Conservation (phyloP, 2,797 vertebrate genomes). For the Chelon auratus region DNA sequence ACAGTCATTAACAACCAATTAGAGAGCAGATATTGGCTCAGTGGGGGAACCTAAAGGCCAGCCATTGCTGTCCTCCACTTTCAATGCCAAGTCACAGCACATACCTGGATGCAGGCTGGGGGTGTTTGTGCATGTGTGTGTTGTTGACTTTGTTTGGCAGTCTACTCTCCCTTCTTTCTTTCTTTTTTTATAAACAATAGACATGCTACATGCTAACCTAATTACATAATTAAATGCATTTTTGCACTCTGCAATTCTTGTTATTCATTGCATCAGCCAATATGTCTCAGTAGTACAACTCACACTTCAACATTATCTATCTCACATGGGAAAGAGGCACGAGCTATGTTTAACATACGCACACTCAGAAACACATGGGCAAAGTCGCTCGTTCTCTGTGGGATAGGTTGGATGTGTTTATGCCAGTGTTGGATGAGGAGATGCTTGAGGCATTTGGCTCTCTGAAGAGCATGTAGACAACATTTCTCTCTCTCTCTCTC, state of each 20-base stretch:
- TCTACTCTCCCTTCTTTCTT: conserved; percentile 43
- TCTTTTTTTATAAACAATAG: conserved; percentile 58
- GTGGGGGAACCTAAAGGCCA: conserved; percentile 78
- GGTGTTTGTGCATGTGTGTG: conserved; percentile 6
- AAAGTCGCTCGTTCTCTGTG: conserved; percentile 37
- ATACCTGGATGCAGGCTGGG: conserved; percentile 75
- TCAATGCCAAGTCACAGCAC: conserved; percentile 77
- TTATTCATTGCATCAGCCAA: conserved; percentile 78
- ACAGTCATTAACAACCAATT: conserved; percentile 83
- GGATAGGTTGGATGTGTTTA: conserved; percentile 68
- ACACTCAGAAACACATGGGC: conserved; percentile 11
- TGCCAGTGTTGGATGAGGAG: conserved; percentile 64
- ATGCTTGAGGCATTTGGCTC: conserved; percentile 68
- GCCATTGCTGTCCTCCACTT: conserved; percentile 60
- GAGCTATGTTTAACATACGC: conserved; percentile 48
- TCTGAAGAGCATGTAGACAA: conserved; percentile 65
- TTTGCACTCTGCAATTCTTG: conserved; percentile 60
- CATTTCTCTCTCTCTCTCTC: conserved; percentile 24
- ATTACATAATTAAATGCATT: conserved; percentile 57
- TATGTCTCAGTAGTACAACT: conserved; percentile 59
- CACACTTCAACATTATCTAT: conserved; percentile 55
- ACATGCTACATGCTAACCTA: conserved; percentile 29
- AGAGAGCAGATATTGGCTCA: conserved; percentile 79
- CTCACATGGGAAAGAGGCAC: conserved; percentile 65
- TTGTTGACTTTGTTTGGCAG: conserved; percentile 50